Evolutionary conservation across 2,797 vertebrate species (phyloP).

Genomic region (Kryptolebias ocellatus): DNA sequence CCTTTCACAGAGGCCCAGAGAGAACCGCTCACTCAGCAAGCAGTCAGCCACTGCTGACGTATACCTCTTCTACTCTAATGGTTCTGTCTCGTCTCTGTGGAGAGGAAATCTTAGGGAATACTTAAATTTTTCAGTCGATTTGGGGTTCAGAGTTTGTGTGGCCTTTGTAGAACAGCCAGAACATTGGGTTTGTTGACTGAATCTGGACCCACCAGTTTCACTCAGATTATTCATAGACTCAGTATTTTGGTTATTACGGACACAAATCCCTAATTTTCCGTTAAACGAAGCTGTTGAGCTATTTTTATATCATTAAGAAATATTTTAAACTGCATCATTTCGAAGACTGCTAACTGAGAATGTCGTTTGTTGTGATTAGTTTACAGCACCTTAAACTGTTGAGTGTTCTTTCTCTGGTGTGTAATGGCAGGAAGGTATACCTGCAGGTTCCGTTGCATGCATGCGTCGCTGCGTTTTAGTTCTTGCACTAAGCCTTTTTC

Average conservation of each 20-base stretch:
- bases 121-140: constrained; percentile 53
- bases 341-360: constrained; percentile 60
- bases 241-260: constrained; percentile 64
- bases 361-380: constrained; percentile 63
- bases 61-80: constrained; percentile 62
- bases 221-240: constrained; percentile 60
- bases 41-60: constrained; percentile 60
- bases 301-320: constrained; percentile 78
- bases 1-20: constrained; percentile 58
- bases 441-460: constrained; percentile 74
- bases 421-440: constrained; percentile 57
- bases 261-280: constrained; percentile 59
- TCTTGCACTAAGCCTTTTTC: constrained; percentile 78
- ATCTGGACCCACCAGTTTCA: constrained; percentile 36
- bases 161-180: constrained; percentile 76
- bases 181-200: constrained; percentile 63
- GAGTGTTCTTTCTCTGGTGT: constrained; percentile 59
- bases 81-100: constrained; percentile 68
- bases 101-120: constrained; percentile 61
- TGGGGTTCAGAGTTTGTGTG: constrained; percentile 68
- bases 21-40: constrained; percentile 61
- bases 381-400: constrained; percentile 49
- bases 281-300: constrained; percentile 66
- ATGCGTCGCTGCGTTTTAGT: constrained; percentile 72
- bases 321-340: constrained; percentile 58